phyloP scores from a whole-genome alignment of 2,113 vertebrate species.

The Polypterus bichir region DNA sequence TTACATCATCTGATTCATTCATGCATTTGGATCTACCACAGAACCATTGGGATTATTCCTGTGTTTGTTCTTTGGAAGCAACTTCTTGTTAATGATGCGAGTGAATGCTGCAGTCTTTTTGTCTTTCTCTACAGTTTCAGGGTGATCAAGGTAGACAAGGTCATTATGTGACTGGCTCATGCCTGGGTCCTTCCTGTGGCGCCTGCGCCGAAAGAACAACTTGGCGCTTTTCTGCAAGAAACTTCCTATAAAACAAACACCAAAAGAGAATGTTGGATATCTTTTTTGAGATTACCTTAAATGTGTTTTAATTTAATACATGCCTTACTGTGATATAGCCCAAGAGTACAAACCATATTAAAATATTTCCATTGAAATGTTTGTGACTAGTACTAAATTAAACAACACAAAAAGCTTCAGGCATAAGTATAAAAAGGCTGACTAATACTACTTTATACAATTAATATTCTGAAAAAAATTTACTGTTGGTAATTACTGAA shows the following conservation, averaged over 20 bases:
- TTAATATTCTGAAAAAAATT: too few relatives aligned
- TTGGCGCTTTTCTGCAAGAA: conserved; percentile 77
- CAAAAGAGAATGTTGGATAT: too few relatives aligned
- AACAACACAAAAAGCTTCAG: too few relatives aligned
- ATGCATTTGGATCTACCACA: conserved; percentile 30
- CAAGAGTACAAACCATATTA: too few relatives aligned
- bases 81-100: conserved; percentile 68
- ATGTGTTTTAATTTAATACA: too few relatives aligned
- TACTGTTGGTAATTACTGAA: too few relatives aligned
- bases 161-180: conserved; percentile 96
- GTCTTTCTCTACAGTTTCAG: conserved; percentile 45
- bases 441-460: too few relatives aligned
- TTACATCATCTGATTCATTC: conserved; percentile 17
- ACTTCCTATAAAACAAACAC: conserved; percentile 50
- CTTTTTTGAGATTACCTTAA: too few relatives aligned
- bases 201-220: conserved; percentile 82
- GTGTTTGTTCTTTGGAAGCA: conserved; percentile 52
- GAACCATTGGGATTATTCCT: conserved; percentile 61
- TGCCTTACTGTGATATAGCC: too few relatives aligned
- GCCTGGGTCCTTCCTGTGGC: conserved; percentile 83
- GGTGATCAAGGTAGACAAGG: conserved; percentile 78
- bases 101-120: conserved; percentile 65
- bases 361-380: too few relatives aligned
- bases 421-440: too few relatives aligned
- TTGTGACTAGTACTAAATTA: too few relatives aligned